Conservation (phyloP, 1,140 invertebrate genomes). For the Hycleus cichorii region DNA sequence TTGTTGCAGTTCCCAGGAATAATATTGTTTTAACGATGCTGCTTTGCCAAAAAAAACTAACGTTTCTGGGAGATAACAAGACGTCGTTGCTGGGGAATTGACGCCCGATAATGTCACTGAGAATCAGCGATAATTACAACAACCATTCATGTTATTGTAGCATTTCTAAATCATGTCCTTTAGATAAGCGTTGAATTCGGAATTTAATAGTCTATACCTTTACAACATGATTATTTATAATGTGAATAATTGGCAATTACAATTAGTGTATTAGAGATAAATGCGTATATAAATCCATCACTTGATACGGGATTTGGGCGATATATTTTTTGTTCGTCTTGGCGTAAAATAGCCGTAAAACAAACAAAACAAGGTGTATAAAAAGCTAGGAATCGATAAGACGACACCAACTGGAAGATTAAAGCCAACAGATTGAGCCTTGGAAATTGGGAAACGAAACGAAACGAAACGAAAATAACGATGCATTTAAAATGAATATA, state of each 20-base stretch:
- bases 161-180: no score
- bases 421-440: slow-evolving; percentile 36
- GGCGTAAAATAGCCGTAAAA: slow-evolving; percentile 21
- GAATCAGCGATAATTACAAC: no score
- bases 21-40: background rate
- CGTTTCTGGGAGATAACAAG: background rate
- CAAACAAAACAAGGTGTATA: slow-evolving; percentile 28
- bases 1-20: background rate
- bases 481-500: slow-evolving; percentile 31
- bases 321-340: slow-evolving; percentile 6
- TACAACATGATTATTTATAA: no score
- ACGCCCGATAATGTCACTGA: no score
- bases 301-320: slow-evolving; percentile 2
- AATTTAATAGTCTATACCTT: no score
- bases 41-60: background rate
- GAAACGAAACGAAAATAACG: slow-evolving; percentile 35
- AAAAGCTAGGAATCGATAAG: slow-evolving; percentile 30
- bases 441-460: slow-evolving; percentile 32
- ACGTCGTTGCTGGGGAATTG: background rate
- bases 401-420: slow-evolving; percentile 29
- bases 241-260: no score
- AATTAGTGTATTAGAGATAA: no score
- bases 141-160: no score
- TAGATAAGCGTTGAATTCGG: no score
- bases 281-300: slow-evolving; percentile 3